These are phyloP conservation scores for Spinus olivaceus DNA, from an alignment of 2,797 vertebrate species.

Conservation along the genomic window DNA sequence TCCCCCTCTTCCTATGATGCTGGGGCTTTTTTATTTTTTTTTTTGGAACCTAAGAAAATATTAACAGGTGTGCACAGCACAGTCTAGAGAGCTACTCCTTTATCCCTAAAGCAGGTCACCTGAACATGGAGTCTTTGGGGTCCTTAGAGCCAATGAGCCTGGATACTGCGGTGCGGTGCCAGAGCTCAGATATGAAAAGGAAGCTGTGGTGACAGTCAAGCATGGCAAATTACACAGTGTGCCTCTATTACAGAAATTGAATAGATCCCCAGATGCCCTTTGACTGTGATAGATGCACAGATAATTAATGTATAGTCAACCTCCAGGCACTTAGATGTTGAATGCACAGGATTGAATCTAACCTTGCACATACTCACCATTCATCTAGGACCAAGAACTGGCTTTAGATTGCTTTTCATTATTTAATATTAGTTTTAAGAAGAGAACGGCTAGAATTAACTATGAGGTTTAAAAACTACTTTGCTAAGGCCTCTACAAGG, in stretches of 20 bases:
- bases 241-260: neutral
- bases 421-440: neutral
- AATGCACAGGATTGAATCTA: neutral
- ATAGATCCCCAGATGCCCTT: neutral
- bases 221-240: neutral
- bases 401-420: neutral
- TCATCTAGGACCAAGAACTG: neutral
- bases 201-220: neutral
- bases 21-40: neutral
- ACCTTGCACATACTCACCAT: neutral
- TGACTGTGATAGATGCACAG: neutral
- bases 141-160: neutral
- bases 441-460: neutral
- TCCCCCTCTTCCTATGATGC: neutral
- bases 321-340: neutral
- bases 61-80: neutral
- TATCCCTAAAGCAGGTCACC: neutral
- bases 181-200: neutral
- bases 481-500: neutral
- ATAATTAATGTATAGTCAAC: neutral
- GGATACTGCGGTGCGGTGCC: neutral
- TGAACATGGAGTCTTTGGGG: neutral
- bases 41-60: neutral
- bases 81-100: neutral
- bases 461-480: neutral